These are phyloP conservation scores for Rhopalosiphum nymphaeae DNA, from an alignment of 2,888 invertebrate species.

Conservation along the genomic window DNA sequence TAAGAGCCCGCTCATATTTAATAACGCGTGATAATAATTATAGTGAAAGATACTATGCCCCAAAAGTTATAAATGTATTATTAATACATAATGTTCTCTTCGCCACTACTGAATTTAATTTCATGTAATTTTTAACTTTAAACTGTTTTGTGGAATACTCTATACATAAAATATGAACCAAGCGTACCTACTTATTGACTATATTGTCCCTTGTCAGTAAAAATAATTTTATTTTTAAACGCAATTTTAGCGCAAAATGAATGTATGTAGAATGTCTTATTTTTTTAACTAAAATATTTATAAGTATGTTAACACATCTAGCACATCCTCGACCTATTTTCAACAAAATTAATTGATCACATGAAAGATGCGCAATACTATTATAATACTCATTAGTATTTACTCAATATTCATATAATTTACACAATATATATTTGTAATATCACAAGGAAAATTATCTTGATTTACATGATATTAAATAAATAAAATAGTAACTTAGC, in stretches of 20 bases:
- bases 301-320: slow-evolving; percentile 12
- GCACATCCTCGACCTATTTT: slow-evolving; percentile 17
- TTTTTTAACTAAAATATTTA: slow-evolving; percentile 1
- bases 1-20: not conserved
- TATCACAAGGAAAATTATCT: not conserved
- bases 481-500: not conserved
- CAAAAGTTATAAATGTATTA: not conserved
- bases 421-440: not conserved
- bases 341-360: slow-evolving; percentile 22
- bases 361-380: not conserved
- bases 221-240: not conserved
- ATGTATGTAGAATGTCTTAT: not conserved
- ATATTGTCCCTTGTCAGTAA: not conserved
- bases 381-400: not conserved
- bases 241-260: not conserved
- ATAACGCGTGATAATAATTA: not conserved
- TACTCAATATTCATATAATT: slow-evolving; percentile 3
- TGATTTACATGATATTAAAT: not conserved
- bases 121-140: not conserved
- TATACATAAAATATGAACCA: not conserved
- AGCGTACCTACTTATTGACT: not conserved
- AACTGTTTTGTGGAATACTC: not conserved
- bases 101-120: not conserved
- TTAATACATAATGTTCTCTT: not conserved
- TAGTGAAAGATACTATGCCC: not conserved